phyloP scores from a whole-genome alignment of 2,797 vertebrate species.

The Eutrigla gurnardus region DNA sequence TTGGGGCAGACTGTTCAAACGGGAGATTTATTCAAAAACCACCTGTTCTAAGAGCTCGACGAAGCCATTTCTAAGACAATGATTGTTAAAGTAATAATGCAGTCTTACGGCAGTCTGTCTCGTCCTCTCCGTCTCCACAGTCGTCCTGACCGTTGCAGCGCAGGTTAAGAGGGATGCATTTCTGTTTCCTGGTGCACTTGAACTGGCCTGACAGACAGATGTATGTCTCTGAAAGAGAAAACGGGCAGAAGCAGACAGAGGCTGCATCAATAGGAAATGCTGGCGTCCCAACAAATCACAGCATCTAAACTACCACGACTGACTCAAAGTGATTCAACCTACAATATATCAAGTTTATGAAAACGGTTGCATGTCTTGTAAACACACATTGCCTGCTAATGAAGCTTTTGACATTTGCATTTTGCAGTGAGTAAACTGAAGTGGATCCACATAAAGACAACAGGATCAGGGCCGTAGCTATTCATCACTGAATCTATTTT shows the following conservation, averaged over 20 bases:
- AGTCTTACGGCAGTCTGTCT: conserved; percentile 96
- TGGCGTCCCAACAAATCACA: conserved; percentile 2
- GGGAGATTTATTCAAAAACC: not conserved
- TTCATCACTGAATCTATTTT: not conserved
- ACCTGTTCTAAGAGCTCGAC: not conserved
- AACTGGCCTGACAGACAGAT: conserved; percentile 97
- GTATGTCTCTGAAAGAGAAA: conserved; percentile 89
- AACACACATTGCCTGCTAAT: not conserved
- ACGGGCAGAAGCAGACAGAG: not conserved
- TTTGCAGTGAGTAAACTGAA: not conserved
- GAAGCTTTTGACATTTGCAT: not conserved
- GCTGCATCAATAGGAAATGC: conserved; percentile 20
- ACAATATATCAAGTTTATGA: not conserved
- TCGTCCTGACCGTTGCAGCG: conserved; percentile 98
- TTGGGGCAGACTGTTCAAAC: not conserved
- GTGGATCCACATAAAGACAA: not conserved
- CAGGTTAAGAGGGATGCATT: conserved; percentile 90
- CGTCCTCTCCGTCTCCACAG: conserved; percentile 96
- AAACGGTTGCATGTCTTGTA: not conserved
- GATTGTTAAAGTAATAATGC: conserved; percentile 16
- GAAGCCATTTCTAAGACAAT: conserved; percentile 40
- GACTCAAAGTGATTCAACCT: not conserved
- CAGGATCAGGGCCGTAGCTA: not conserved
- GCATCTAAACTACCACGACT: not conserved
- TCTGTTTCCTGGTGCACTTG: conserved; percentile 95